Percentiles rank a stretch among this genome's conserved stretches.
Conservation (phyloP, 2,113 vertebrate genomes). For the Pelobates fuscus region DNA sequence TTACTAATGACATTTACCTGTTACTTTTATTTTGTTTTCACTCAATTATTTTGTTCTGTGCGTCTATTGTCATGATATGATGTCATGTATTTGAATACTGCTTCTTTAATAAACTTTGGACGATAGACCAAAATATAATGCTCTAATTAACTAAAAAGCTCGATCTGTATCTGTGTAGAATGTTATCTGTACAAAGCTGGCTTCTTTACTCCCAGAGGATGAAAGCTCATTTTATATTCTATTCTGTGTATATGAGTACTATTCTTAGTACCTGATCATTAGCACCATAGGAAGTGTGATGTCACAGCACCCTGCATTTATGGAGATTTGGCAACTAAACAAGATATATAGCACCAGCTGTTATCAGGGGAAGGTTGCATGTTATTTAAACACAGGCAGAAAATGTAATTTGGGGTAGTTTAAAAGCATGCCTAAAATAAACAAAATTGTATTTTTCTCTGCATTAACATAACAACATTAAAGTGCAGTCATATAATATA, state of each 20-base stretch:
- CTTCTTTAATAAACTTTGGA: no score
- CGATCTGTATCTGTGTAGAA: neutral
- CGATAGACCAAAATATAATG: no score
- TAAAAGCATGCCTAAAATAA: no score
- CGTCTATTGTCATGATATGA: no score
- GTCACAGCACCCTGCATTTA: constrained; percentile 54
- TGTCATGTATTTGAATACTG: no score
- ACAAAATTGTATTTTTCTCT: no score
- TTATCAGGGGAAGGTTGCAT: constrained; percentile 44
- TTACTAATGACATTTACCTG: no score
- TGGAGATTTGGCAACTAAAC: constrained; percentile 50
- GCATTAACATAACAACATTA: no score
- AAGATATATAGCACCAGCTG: constrained; percentile 50
- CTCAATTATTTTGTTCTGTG: no score
- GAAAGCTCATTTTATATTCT: constrained; percentile 53
- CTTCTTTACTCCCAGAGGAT: constrained; percentile 2
- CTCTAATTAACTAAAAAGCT: neutral
- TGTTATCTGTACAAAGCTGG: constrained; percentile 3
- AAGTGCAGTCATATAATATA: no score
- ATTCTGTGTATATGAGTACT: constrained; percentile 57
- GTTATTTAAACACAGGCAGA: constrained; percentile 42
- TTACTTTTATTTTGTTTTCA: no score
- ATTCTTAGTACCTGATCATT: constrained; percentile 63
- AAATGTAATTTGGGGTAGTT: neutral
- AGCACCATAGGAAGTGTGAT: constrained; percentile 59